phyloP scores from a whole-genome alignment of 2,888 invertebrate species.

The Alviniconcha strummeri region DNA sequence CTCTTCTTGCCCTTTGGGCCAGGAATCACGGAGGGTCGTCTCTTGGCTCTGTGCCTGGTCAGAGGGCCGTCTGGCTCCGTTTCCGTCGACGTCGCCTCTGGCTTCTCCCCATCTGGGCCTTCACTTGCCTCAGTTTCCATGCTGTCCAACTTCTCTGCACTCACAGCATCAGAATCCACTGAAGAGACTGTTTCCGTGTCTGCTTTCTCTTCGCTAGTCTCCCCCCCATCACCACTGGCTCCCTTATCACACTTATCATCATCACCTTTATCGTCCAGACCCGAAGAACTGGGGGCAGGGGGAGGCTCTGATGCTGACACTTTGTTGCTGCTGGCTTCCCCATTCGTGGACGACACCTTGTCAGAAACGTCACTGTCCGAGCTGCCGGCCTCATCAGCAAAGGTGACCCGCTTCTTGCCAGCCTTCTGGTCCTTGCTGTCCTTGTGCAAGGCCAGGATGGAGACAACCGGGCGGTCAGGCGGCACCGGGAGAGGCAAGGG shows the following conservation, averaged over 20 bases:
- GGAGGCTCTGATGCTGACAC: constrained; percentile 9
- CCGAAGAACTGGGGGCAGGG: not conserved
- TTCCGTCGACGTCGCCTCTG: not conserved
- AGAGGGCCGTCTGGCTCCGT: constrained; percentile 17
- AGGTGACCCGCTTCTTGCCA: constrained; percentile 60
- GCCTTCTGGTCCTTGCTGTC: constrained; percentile 47
- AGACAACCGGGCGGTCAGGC: constrained; percentile 53
- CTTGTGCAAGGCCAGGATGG: constrained; percentile 54
- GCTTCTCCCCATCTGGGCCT: constrained; percentile 24
- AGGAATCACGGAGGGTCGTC: constrained; percentile 3
- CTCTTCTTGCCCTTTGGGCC: constrained; percentile 5
- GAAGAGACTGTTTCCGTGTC: not conserved
- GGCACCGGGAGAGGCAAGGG: constrained; percentile 31
- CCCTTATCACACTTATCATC: not conserved
- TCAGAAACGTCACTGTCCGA: constrained; percentile 65
- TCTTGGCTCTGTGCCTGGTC: constrained; percentile 23
- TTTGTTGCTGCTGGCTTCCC: not conserved
- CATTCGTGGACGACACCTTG: constrained; percentile 34
- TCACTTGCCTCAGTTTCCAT: constrained; percentile 28
- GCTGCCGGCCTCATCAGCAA: constrained; percentile 63
- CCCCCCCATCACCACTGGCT: not conserved
- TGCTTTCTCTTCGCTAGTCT: constrained; percentile 28
- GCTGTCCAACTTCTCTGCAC: constrained; percentile 15
- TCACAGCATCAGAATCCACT: not conserved
- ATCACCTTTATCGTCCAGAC: not conserved